A percentile compares a stretch with the other conserved stretches of the same genome.
Conservation (phyloP, 2,888 invertebrate species). For the Calameuta pallipes region DNA sequence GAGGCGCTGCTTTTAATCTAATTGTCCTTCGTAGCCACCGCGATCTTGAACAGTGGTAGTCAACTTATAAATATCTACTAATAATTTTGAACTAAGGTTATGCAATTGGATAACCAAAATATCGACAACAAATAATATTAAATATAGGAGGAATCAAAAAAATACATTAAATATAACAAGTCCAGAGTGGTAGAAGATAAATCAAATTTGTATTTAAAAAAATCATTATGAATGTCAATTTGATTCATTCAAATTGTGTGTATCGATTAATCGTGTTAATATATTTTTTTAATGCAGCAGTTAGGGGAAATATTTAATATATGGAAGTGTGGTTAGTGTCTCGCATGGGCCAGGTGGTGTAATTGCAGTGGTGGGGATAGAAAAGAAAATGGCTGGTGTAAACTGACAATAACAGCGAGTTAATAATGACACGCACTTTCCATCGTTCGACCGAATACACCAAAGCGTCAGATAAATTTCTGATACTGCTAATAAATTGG, state of each 20-base stretch:
- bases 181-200: neutral
- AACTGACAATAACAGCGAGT: neutral
- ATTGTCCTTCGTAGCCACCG: conserved; percentile 62
- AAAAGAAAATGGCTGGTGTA: neutral
- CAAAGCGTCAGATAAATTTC: conserved; percentile 51
- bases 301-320: neutral
- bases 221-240: neutral
- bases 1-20: conserved; percentile 67
- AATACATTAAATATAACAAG: neutral
- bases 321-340: neutral
- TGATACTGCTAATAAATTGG: conserved; percentile 59
- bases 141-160: neutral
- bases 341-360: conserved; percentile 16
- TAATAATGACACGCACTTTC: conserved; percentile 6
- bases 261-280: neutral
- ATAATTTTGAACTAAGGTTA: neutral
- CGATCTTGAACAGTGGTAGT: conserved; percentile 47
- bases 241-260: neutral
- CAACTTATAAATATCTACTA: conserved; percentile 14
- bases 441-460: conserved; percentile 29
- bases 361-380: conserved; percentile 20
- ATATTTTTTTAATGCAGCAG: neutral
- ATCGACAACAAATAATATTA: neutral
- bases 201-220: neutral
- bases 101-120: neutral